A percentile compares a stretch with the other conserved stretches of the same genome.
Conservation (phyloP, 2,888 invertebrate species). For the Meliscaeva auricollis region DNA sequence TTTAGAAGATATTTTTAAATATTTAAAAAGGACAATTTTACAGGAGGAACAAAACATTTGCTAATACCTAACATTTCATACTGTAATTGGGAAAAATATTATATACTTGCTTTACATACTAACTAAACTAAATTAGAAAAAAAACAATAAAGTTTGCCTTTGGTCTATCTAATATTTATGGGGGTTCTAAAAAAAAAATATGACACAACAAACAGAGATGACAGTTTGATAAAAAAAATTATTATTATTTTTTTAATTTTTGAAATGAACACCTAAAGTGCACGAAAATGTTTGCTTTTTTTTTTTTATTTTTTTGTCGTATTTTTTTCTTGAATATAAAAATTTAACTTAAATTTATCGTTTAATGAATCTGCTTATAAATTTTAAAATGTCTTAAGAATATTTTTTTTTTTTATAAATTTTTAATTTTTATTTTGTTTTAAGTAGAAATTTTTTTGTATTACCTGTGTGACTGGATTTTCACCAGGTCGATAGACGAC, state of each 20-base stretch:
- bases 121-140: conserved; percentile 21
- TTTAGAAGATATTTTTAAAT: conserved; percentile 3
- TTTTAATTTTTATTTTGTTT: conserved; percentile 39
- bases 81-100: conserved; percentile 42
- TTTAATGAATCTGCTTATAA: conserved; percentile 68
- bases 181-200: conserved; percentile 32
- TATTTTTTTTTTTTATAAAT: conserved; percentile 38
- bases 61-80: conserved; percentile 61
- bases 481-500: conserved; percentile 95
- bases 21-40: conserved; percentile 40
- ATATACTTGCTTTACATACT: conserved; percentile 38
- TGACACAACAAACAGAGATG: conserved; percentile 70
- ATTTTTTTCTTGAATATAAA: conserved; percentile 28
- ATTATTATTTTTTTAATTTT: conserved; percentile 27
- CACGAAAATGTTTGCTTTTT: conserved; percentile 49
- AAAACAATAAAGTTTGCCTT: conserved; percentile 36
- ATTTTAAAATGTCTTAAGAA: not conserved
- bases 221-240: conserved; percentile 43
- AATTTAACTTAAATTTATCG: conserved; percentile 44
- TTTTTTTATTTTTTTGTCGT: not conserved
- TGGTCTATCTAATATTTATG: conserved; percentile 34
- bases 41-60: conserved; percentile 55
- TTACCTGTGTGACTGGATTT: conserved; percentile 95
- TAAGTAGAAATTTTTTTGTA: conserved; percentile 22
- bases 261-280: conserved; percentile 58